Evolutionary conservation across 2,888 invertebrate genomes (phyloP), one percentile per base, ranked within the genome.

Genomic region (Nymphalis c-album): DNA sequence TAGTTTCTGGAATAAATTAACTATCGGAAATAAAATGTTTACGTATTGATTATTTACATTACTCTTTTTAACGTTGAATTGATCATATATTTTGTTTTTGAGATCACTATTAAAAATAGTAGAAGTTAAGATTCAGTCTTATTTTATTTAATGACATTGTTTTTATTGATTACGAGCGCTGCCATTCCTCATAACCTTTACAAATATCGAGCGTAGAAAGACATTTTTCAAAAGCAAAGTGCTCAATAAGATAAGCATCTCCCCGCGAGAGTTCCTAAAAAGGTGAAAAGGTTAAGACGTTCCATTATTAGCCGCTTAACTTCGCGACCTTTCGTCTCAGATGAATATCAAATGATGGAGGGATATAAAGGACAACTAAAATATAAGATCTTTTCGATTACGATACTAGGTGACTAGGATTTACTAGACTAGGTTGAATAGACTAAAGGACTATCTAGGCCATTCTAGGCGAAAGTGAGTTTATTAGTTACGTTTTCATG

Each of bases 261-360:
- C 58, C 31, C 51, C 20, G 57, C 61, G 18, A 35, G 48, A 64
- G 45, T 53, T 48, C 50, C 47, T 60, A 53, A 65, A 64, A 71
- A 66, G 68, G 68, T 71, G 68, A 63, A 66, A 71, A 71, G 68
- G 71, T 71, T 68, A 71, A 71, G 68, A 55, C 47, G 59, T 60
- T 20, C 64, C 68, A 68, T 65, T 71, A 68, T 63, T 65, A 63
- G 65, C 68, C 71, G 68, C 68, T 71, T 71, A 58, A 22, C 53
- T 31, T 55, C 53, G 65, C 57, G 68, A 68, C 70, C 68, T 70
- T 68, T 68, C 50, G 60, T 17, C 64, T 45, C 64, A 63, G 68
- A 68, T 71, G 71, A 68, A 68, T 68, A 71, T 68, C 71, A 66
- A 68, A 66, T 66, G 65, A 63, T 71, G 66, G 63, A 63, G 63